Conservation (phyloP, 1,140 invertebrate genomes). For the Venustaconcha ellipsiformis region DNA sequence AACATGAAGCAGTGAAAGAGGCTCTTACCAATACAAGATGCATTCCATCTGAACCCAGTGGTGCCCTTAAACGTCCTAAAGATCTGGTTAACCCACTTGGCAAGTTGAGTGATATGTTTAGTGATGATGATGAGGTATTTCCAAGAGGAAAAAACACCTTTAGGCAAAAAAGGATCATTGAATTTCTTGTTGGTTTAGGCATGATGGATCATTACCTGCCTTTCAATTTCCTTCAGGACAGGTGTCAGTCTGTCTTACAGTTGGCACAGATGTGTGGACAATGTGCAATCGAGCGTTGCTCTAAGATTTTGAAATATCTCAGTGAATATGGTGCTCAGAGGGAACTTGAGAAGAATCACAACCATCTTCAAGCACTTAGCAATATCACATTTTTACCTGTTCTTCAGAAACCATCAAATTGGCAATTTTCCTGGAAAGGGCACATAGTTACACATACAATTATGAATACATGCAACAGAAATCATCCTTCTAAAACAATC, state of each 20-base stretch:
- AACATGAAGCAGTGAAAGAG: background rate
- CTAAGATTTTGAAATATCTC: slow-evolving; percentile 23
- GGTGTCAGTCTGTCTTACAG: slow-evolving; percentile 26
- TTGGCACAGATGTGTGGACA: slow-evolving; percentile 11
- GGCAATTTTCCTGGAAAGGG: slow-evolving; percentile 34
- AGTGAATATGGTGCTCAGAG: background rate
- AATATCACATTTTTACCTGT: slow-evolving; percentile 34
- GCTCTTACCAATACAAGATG: slow-evolving; percentile 1
- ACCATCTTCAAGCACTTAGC: background rate
- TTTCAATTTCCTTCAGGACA: slow-evolving; percentile 24
- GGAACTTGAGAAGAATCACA: background rate
- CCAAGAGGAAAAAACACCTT: slow-evolving; percentile 9
- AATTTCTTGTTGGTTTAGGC: slow-evolving; percentile 22
- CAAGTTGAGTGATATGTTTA: slow-evolving; percentile 1
- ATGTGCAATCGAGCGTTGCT: slow-evolving; percentile 10
- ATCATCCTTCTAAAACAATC: slow-evolving; percentile 9
- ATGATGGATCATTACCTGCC: slow-evolving; percentile 36
- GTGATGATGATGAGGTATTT: slow-evolving; percentile 14
- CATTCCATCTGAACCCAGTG: slow-evolving; percentile 24
- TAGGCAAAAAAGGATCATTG: background rate
- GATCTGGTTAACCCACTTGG: slow-evolving; percentile 16
- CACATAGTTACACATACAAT: background rate
- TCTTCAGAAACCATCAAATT: slow-evolving; percentile 21
- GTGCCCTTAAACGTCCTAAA: slow-evolving; percentile 4
- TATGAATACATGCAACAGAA: background rate